Evolutionary conservation across 2,797 vertebrate species (phyloP), one percentile per base, ranked within the genome.

Genomic region (Gallinago solitaria): DNA sequence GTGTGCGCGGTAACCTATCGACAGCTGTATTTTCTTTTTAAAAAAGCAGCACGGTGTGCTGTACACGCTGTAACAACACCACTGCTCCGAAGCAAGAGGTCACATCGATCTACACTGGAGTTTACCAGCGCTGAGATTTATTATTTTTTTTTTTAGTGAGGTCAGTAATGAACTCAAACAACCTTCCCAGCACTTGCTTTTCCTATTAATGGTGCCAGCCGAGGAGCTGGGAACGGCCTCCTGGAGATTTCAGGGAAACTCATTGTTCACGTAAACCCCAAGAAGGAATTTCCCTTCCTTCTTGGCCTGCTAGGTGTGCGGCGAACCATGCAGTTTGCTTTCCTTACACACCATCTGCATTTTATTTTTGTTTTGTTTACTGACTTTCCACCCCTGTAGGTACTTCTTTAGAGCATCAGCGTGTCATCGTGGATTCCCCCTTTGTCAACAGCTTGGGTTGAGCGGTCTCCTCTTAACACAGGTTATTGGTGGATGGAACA

Each of bases 231-330:
- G 96, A 89, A 61, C 18, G 43, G 39, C 95, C 97, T 95, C 88
- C 91, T 73, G 83, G 83, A 73, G 92, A 91, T 95, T 95, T 91
- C 93, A 97, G 96, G 85, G 97, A 97, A 98, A 97, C 91, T 95
- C 88, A 95, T 97, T 97, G 96, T 97, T 97, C 92, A 61, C 71
- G 79, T 90, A 87, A 97, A 90, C 88, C 93, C 91, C 48, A 87
- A 93, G 81, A 94, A 95, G 93, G 91, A 93, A 87, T 94, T 83
- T 84, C 83, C 68, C 92, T 96, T 96, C 90, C 78, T 69, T 13
- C 87, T 91, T 91, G 32, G 67, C 89, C 89, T 96, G 92, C 95
- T 94, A 59, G 64, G 87, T 84, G 74, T 65, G 91, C 96, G 96
- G 87, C 87, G 76, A 95, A 94, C 95, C 96, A 35, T 97, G 56